Conservation (phyloP, 1,140 invertebrate genomes). For the Leptinotarsa defecta region DNA sequence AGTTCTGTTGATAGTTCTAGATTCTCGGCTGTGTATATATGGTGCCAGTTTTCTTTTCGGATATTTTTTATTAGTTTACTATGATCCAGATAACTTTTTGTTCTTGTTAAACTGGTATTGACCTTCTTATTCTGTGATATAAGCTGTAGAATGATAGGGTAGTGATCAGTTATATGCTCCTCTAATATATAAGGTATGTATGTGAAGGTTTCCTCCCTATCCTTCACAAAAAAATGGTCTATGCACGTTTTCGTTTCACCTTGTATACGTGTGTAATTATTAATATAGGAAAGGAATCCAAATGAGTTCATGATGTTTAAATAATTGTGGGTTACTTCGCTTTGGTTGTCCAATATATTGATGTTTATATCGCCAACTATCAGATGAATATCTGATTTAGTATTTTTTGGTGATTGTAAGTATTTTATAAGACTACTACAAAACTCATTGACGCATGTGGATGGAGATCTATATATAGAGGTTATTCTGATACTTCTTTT, state of each 20-base stretch:
- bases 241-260: background rate
- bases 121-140: background rate
- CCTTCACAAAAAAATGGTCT: constrained; percentile 10
- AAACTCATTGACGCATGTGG: background rate
- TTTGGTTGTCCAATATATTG: background rate
- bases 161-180: background rate
- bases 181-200: background rate
- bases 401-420: background rate
- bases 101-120: constrained; percentile 1
- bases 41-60: background rate
- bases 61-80: constrained; percentile 1
- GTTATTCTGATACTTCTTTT: constrained; percentile 1
- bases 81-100: background rate
- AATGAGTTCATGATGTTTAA: constrained; percentile 8
- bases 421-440: too few species aligned
- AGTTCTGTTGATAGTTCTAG: background rate
- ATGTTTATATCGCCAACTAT: constrained; percentile 10
- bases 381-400: background rate
- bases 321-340: background rate
- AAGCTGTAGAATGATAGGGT: background rate
- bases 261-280: background rate
- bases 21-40: background rate
- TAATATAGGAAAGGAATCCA: constrained; percentile 1
- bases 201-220: background rate
- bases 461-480: constrained; percentile 4